phyloP scores from a whole-genome alignment of 2,797 vertebrate genomes.

The Sebastes glaucus region DNA sequence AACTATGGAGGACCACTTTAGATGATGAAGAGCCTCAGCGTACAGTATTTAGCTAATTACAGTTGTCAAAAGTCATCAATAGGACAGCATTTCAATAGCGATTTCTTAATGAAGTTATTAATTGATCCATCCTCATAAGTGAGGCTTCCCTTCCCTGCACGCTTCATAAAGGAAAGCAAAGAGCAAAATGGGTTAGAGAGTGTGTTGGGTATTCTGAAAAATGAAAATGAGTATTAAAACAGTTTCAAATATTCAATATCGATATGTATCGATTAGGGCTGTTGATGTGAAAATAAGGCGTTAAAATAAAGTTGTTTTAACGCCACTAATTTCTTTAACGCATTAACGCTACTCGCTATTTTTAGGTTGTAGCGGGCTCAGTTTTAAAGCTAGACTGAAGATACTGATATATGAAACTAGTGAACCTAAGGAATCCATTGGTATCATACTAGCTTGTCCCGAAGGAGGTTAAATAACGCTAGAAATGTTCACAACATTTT shows the following conservation, averaged over 20 bases:
- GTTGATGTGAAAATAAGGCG: too few relatives aligned
- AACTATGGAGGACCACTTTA: not conserved
- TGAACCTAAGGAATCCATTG: too few relatives aligned
- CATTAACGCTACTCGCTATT: accelerated
- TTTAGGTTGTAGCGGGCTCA: too few relatives aligned
- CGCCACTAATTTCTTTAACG: too few relatives aligned
- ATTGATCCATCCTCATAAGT: not conserved
- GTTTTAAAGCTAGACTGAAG: too few relatives aligned
- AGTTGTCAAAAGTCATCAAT: not conserved
- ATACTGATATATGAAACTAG: too few relatives aligned
- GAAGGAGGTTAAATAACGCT: too few relatives aligned
- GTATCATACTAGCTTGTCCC: too few relatives aligned
- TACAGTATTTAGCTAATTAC: not conserved
- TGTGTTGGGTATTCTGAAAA: not conserved
- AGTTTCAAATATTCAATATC: too few relatives aligned
- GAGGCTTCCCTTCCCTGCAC: not conserved
- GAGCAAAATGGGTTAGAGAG: not conserved
- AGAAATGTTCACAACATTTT: accelerated
- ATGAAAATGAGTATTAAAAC: too few relatives aligned
- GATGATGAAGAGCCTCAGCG: not conserved
- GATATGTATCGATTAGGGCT: too few relatives aligned
- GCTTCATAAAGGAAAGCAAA: not conserved
- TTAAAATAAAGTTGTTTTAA: accelerated
- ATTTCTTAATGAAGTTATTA: not conserved
- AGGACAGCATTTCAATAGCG: not conserved